Percentiles rank a stretch among this genome's conserved stretches.
These are phyloP conservation scores for Drosophila willistoni DNA, from an alignment of 1,140 invertebrate genomes.

Conservation along the genomic window DNA sequence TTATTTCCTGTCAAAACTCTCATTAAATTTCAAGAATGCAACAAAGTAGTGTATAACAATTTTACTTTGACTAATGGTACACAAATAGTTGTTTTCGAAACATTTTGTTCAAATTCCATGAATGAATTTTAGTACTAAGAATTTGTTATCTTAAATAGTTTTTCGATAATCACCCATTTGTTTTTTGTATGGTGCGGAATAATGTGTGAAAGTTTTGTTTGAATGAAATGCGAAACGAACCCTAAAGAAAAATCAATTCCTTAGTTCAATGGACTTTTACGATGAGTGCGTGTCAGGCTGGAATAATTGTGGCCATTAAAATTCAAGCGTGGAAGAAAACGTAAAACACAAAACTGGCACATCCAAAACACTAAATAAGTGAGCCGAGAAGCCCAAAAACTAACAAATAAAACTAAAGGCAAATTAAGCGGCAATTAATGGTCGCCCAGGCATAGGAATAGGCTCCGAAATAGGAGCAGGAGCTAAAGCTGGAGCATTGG, in stretches of 20 bases:
- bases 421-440: conserved; percentile 53
- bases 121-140: no score
- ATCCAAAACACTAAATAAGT: conserved; percentile 19
- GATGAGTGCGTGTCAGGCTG: conserved; percentile 61
- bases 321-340: conserved; percentile 8
- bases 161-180: no score
- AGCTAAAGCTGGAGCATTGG: background rate
- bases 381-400: conserved; percentile 1
- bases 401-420: conserved; percentile 7
- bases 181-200: no score
- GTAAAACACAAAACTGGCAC: conserved; percentile 14
- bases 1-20: no score
- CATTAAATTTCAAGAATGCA: no score
- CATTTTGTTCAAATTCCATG: no score
- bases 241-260: conserved; percentile 66
- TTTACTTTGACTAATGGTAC: no score
- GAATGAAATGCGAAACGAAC: background rate
- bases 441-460: background rate
- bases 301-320: conserved; percentile 69
- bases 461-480: background rate
- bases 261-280: conserved; percentile 63
- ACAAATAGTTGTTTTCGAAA: no score
- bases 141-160: no score
- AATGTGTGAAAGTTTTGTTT: background rate
- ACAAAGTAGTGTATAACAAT: no score